These are phyloP conservation scores for Timandra comae DNA, from an alignment of 2,888 invertebrate genomes.

Conservation along the genomic window DNA sequence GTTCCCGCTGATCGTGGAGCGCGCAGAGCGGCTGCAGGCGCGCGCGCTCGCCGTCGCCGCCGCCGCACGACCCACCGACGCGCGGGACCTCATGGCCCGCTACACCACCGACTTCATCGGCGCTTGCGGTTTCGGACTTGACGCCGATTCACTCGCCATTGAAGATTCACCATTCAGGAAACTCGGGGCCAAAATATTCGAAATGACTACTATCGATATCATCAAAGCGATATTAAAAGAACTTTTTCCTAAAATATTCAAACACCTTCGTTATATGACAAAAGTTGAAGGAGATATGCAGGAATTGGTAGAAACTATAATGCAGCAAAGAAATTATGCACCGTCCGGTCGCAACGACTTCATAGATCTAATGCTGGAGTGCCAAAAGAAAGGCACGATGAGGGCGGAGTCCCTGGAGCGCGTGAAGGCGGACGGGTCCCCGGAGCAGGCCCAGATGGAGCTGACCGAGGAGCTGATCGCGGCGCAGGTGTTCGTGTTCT, in stretches of 20 bases:
- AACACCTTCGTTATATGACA: conserved; percentile 25
- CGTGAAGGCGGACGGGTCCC: conserved; percentile 29
- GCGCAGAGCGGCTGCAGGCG: conserved; percentile 35
- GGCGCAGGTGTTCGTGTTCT: conserved; percentile 41
- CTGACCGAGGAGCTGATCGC: conserved; percentile 32
- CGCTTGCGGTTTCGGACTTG: conserved; percentile 43
- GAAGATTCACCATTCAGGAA: conserved; percentile 38
- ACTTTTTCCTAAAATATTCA: conserved; percentile 30
- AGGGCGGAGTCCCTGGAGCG: conserved; percentile 35
- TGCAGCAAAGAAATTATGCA: conserved; percentile 34
- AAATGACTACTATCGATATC: conserved; percentile 16
- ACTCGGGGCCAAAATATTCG: conserved; percentile 35
- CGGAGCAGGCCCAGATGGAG: conserved; percentile 25
- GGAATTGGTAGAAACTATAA: conserved; percentile 32
- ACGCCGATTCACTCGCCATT: conserved; percentile 37
- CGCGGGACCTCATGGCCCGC: conserved; percentile 45
- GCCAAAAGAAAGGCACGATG: conserved; percentile 32
- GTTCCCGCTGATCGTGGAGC: conserved; percentile 44
- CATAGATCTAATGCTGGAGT: conserved; percentile 39
- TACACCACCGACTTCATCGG: conserved; percentile 47
- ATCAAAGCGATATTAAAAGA: conserved; percentile 30
- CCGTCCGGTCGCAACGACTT: conserved; percentile 39
- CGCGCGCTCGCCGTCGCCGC: conserved; percentile 24
- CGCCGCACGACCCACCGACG: conserved; percentile 25
- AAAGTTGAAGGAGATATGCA: conserved; percentile 29